Evolutionary conservation across 2,888 invertebrate species (phyloP).

Genomic region (Amphipyra tragopoginis): DNA sequence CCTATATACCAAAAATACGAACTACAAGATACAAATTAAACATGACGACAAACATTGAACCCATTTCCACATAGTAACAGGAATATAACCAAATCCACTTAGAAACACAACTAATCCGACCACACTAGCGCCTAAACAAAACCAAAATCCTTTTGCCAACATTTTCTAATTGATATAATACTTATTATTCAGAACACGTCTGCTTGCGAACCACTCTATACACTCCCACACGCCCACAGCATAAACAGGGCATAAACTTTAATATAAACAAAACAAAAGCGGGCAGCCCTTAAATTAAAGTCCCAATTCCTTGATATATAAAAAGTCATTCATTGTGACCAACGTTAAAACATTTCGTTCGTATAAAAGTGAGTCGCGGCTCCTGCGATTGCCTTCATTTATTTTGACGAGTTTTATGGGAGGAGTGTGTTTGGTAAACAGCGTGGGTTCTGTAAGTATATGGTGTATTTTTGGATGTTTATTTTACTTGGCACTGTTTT

Average conservation of each 20-base stretch:
- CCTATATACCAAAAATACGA: not conserved
- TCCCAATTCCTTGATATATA: slow-evolving; percentile 61
- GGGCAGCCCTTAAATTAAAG: slow-evolving; percentile 53
- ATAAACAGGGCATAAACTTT: slow-evolving; percentile 57
- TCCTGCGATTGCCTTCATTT: slow-evolving; percentile 70
- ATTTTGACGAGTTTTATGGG: slow-evolving; percentile 66
- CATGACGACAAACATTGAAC: not conserved
- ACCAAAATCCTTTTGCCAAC: slow-evolving; percentile 34
- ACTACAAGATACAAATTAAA: not conserved
- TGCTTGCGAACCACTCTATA: slow-evolving; percentile 32
- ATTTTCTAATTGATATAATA: slow-evolving; percentile 48
- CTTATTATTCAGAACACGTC: slow-evolving; percentile 58
- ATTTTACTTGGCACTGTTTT: slow-evolving; percentile 35
- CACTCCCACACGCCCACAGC: slow-evolving; percentile 22
- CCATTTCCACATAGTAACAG: not conserved
- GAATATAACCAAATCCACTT: not conserved
- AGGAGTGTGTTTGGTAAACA: slow-evolving; percentile 49
- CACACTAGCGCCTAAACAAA: slow-evolving; percentile 7
- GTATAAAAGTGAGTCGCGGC: slow-evolving; percentile 63
- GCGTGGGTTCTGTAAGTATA: slow-evolving; percentile 49
- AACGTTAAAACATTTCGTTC: slow-evolving; percentile 62
- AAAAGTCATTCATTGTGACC: slow-evolving; percentile 65
- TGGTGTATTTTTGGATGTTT: slow-evolving; percentile 49
- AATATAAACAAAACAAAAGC: slow-evolving; percentile 55
- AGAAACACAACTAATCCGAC: slow-evolving; percentile 19